Evolutionary conservation across 2,888 invertebrate genomes (phyloP).

Genomic region (Epiblema foenella): DNA sequence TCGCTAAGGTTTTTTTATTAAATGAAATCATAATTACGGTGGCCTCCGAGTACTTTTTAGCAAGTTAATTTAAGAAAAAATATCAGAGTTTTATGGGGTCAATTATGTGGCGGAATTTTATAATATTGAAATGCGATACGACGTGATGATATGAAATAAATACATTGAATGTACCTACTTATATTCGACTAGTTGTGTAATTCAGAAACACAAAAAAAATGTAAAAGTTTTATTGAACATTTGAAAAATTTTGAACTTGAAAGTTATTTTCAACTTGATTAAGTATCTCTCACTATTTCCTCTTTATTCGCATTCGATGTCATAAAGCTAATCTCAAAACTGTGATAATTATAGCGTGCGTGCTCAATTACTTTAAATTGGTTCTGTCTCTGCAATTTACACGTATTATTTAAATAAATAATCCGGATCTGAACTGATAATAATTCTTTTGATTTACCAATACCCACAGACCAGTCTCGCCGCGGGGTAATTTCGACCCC

Average conservation of each 20-base stretch:
- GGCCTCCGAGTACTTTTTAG: conserved; percentile 72
- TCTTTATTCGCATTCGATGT: conserved; percentile 29
- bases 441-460: conserved; percentile 61
- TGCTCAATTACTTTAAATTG: conserved; percentile 53
- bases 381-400: conserved; percentile 59
- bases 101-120: conserved; percentile 7
- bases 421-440: conserved; percentile 55
- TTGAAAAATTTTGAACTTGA: background rate
- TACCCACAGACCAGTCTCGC: conserved; percentile 51
- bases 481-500: conserved; percentile 56
- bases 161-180: background rate
- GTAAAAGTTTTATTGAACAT: background rate
- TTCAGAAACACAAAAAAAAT: background rate
- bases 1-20: conserved; percentile 77
- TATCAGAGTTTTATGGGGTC: conserved; percentile 38
- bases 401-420: conserved; percentile 61
- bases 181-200: background rate
- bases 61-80: conserved; percentile 74
- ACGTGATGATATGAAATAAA: background rate
- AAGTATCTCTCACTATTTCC: conserved; percentile 24
- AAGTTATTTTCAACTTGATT: background rate
- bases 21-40: conserved; percentile 80
- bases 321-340: conserved; percentile 42
- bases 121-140: background rate
- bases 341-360: conserved; percentile 45